Base-by-base conservation (phyloP, 2,113 vertebrate species). In the Phocoena sinus region DNA sequence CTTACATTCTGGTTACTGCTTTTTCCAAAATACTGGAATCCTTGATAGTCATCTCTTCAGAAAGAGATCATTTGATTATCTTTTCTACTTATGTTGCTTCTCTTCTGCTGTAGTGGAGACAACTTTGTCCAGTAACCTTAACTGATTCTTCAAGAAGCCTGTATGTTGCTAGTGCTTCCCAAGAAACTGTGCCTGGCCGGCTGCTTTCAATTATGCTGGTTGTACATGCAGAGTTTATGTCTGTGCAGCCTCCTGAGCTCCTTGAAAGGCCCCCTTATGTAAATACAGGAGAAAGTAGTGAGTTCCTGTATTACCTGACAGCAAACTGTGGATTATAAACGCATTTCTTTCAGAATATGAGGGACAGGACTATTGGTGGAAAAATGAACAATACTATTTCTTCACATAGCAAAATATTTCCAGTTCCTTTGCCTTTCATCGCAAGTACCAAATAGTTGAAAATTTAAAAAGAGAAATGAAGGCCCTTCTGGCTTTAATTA, bases 181-280 rank as follows among this genome's bases (percentile, higher is more conserved):
- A 28, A 91, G 89, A 84, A 93, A 68, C 60, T 7, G 38, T 14
- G n/a, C 38, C 83, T 76, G 23, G 67, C 36, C 8, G 18, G 58
- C 97, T 98, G 98, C 83, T 97, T 96, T 95, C 92, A 95, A 90
- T 97, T 96, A 95, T 6, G 38, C 90, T 28, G 11, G 63, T 28
- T 36, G 44, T 74, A 36, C n/a, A 14, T 20, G 50, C 83, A 90
- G 14, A 81, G 44, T 85, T 94, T 76, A 31, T 71, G 68, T 83
- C 94, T 88, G 70, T 33, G 50, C 58, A 38, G 63, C 18, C 83
- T 68, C 63, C 58, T 25, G 73, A 86, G 93, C 28, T 18, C 83
- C 63, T 25, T 67, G 26, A 63, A 86, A 93, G 62, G 84, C 44
- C 53, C 56, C 70, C 9, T 95, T 95, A 76, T 88, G 44, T 96